Evolutionary conservation across 2,113 vertebrate species (phyloP), one percentile per base, ranked within the genome.

Genomic region (Myocastor coypus): DNA sequence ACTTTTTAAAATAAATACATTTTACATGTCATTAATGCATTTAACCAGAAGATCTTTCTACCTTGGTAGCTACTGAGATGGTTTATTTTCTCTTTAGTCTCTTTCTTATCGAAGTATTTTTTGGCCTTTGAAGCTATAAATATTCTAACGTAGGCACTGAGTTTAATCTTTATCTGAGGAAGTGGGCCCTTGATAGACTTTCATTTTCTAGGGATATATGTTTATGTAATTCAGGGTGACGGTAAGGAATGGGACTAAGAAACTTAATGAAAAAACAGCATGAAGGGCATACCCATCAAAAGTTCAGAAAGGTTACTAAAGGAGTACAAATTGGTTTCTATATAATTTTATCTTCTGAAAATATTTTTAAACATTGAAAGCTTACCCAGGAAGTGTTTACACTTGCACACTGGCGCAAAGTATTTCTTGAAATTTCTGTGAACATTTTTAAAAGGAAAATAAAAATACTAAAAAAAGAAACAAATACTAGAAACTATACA

Each of bases 321-420:
- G 24, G 12, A 63, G 84, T 77, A 26, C 7, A 12, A 80, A 61
- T 0, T 71, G 42, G 7, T 63, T 71, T 77, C 66, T 42, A 7
- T 91, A 26, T 30, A 26, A 59, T 92, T 89, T 89, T 85, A 42
- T 91, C 59, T 81, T 87, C 30, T 63, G 50, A 68, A 96, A 87
- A 84, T 68, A 46, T 87, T 87, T 59, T 69, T 78, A 37, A 28
- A 89, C 75, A 87, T 73, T 22, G 42, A 73, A 46, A 34, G 63
- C 57, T 92, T 66, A 77, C n/a, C 46, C 9, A 81, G 13, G 26
- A 55, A 22, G 3, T 9, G 34, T 66, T 92, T 85, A 34, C 2
- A 77, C 10, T 57, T 61, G 69, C n/a, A 85, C 11, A 4, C 64
- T 87, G 13, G 3, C 6, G 61, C 32, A 57, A 40, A 28, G 69